phyloP scores from a whole-genome alignment of 2,113 vertebrate genomes.

The Nothoprocta perdicaria region DNA sequence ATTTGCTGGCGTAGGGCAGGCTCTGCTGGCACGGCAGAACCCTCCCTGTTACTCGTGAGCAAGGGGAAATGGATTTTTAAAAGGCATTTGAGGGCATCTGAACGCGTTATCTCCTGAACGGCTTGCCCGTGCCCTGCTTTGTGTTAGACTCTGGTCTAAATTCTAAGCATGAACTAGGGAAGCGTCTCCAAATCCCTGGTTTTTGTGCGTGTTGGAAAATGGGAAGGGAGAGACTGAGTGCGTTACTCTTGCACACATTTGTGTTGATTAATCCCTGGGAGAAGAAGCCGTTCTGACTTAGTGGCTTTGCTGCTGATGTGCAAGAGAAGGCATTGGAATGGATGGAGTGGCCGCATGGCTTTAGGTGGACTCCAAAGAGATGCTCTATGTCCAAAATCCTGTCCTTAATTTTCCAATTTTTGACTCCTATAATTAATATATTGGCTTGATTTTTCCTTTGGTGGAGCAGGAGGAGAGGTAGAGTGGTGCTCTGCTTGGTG shows the following conservation, averaged over 20 bases:
- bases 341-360: neutral
- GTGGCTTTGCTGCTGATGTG: slow-evolving; percentile 62
- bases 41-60: neutral
- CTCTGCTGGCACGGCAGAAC: neutral
- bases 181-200: slow-evolving; percentile 49
- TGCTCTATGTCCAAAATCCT: neutral
- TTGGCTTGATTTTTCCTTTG: neutral
- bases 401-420: fast-evolving
- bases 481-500: fast-evolving
- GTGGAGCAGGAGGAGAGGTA: neutral
- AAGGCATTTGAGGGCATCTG: neutral
- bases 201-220: slow-evolving; percentile 44
- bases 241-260: neutral
- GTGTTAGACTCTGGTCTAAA: neutral
- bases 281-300: slow-evolving; percentile 45
- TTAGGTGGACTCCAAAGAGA: neutral
- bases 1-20: neutral
- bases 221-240: slow-evolving; percentile 59
- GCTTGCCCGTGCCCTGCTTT: neutral
- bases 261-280: slow-evolving; percentile 65
- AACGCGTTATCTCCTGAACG: neutral
- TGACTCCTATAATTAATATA: fast-evolving
- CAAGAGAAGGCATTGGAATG: slow-evolving; percentile 21
- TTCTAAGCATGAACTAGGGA: neutral
- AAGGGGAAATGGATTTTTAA: neutral